Base-by-base conservation (phyloP, 2,113 vertebrate species). In the Sander vitreus region DNA sequence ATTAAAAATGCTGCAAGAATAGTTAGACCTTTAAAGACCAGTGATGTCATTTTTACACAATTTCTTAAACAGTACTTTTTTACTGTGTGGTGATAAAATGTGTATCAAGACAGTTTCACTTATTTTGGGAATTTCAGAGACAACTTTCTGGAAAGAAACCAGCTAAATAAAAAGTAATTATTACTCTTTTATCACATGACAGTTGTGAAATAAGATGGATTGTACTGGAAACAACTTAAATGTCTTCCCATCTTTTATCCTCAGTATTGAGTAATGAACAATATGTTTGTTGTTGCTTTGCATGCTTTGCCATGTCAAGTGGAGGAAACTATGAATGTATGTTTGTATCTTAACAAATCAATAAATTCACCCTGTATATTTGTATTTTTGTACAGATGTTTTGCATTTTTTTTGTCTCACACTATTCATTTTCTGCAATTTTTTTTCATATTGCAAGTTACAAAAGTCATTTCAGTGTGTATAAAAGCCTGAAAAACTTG, bases 351-450 rank as follows among this genome's bases (percentile, higher is more conserved):
- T 9, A 10, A 48, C 9, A 57, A n/a, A 51, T 4, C 4, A 75
- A 75, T 79, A 75, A 72, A 80, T 72, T 53, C n/a, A 39, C 2
- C 3, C 51, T 81, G 36, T 50, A 68, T 60, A 39, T 76, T 78
- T 73, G 5, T 60, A 25, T 33, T 39, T 80, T 71, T 63, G 12
- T 25, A 23, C 21, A 16, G 1, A 48, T 6, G 13, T 53, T 33
- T 16, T 60, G 23, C 14, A 27, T 9, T 23, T 45, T 43, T 33
- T 48, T 21, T 6, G 1, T 60, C 3, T 36, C 10, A 54, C 13
- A 14, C 21, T 12, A 5, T n/a, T 53, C 0, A 27, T 64, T 57
- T 36, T 23, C n/a, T 36, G 12, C 6, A 15, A 18, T 3, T 5
- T 13, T 43, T 59, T 47, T 5, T 9, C 7, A 0, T 27, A 45